phyloP scores from a whole-genome alignment of 2,797 vertebrate genomes.

The Spinus olivaceus region DNA sequence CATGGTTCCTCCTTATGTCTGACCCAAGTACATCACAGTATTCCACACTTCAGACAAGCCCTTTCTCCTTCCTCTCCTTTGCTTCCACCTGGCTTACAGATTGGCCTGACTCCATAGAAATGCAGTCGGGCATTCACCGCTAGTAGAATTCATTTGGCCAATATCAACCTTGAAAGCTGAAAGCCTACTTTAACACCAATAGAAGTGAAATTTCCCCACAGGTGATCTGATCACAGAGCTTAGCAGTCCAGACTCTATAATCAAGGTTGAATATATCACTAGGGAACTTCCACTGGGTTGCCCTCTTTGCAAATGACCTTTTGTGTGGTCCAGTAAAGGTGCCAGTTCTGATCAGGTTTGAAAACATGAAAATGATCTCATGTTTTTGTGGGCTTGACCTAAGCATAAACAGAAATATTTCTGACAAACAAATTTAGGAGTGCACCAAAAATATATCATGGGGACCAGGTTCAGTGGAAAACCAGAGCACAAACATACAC shows the following conservation, averaged over 20 bases:
- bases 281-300: not conserved
- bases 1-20: not conserved
- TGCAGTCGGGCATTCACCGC: not conserved
- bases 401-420: not conserved
- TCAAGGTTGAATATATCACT: not conserved
- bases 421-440: not conserved
- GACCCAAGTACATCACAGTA: not conserved
- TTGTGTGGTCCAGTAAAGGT: not conserved
- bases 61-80: not conserved
- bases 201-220: not conserved
- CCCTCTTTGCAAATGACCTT: not conserved
- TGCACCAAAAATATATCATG: not conserved
- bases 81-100: not conserved
- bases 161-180: not conserved
- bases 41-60: not conserved
- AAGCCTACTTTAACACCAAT: not conserved
- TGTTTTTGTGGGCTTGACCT: not conserved
- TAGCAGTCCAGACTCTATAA: not conserved
- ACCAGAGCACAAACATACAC: not conserved
- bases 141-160: not conserved
- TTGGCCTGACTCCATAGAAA: not conserved
- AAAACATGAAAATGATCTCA: not conserved
- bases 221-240: accelerated
- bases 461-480: not conserved
- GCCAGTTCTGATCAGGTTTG: not conserved